Conservation (phyloP, 2,888 invertebrate species). For the Pollenia griseotomentosa region DNA sequence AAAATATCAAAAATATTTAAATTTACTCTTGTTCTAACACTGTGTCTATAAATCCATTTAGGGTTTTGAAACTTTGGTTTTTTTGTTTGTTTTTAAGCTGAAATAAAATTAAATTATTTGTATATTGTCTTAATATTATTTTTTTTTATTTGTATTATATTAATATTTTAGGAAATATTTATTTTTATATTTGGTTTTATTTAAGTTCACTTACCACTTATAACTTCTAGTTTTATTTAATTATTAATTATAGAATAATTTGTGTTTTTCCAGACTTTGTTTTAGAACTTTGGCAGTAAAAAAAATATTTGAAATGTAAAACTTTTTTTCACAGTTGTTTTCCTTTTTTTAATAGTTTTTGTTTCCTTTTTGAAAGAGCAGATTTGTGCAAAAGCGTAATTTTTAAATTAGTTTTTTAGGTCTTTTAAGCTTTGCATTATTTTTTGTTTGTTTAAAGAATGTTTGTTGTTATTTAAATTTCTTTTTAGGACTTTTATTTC, state of each 20-base stretch:
- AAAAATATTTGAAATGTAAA: background rate
- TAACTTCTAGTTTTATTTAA: conserved; percentile 54
- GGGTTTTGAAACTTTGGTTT: conserved; percentile 14
- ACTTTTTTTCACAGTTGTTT: background rate
- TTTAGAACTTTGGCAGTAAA: conserved; percentile 23
- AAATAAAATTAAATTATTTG: conserved; percentile 55
- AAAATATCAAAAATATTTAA: conserved; percentile 32
- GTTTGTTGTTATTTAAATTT: too few relatives aligned
- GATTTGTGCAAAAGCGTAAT: too few relatives aligned
- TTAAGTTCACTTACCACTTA: conserved; percentile 63
- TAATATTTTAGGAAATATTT: background rate
- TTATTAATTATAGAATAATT: conserved; percentile 32
- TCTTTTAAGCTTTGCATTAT: too few relatives aligned
- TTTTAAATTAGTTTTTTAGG: background rate
- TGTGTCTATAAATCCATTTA: conserved; percentile 26
- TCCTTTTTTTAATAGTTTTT: background rate
- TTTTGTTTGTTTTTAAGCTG: conserved; percentile 31
- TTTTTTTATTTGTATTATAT: conserved; percentile 1
- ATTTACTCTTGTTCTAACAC: conserved; percentile 8
- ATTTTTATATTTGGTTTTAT: conserved; percentile 11
- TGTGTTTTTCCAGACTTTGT: conserved; percentile 6
- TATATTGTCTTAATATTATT: conserved; percentile 44
- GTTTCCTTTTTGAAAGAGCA: background rate
- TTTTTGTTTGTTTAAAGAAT: too few relatives aligned
- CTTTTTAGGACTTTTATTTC: background rate